phyloP scores from a whole-genome alignment of 2,113 vertebrate genomes.

The Indicator indicator region DNA sequence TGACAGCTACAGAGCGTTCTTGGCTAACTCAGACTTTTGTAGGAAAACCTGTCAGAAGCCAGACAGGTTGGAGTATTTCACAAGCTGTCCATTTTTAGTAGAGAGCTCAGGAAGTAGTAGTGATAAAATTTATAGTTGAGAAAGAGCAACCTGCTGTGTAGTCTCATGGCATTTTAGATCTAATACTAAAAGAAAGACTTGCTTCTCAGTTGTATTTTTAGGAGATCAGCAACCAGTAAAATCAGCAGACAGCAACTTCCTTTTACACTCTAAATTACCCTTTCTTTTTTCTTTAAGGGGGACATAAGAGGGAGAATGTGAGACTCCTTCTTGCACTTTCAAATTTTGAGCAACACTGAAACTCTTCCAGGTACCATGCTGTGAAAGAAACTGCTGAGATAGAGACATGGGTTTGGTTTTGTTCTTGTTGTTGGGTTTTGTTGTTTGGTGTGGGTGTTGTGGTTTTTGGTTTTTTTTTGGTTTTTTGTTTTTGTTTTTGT shows the following conservation, averaged over 20 bases:
- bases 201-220: background rate
- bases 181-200: background rate
- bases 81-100: constrained; percentile 35
- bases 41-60: constrained; percentile 40
- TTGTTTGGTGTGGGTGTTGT: too few relatives aligned
- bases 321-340: background rate
- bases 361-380: background rate
- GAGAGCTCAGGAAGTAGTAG: background rate
- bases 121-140: constrained; percentile 3
- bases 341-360: fast-evolving
- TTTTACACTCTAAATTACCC: background rate
- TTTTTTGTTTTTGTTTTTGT: background rate
- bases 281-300: background rate
- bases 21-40: constrained; percentile 21
- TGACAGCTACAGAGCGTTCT: constrained; percentile 46
- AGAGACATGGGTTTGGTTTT: background rate
- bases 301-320: background rate
- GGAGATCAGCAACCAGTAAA: background rate
- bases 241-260: background rate
- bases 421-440: too few relatives aligned
- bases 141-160: background rate
- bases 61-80: constrained; percentile 51
- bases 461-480: too few relatives aligned
- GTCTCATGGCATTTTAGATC: background rate
- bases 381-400: background rate